Base-by-base conservation (phyloP, 1,140 invertebrate genomes). In the Drosophila lini region DNA sequence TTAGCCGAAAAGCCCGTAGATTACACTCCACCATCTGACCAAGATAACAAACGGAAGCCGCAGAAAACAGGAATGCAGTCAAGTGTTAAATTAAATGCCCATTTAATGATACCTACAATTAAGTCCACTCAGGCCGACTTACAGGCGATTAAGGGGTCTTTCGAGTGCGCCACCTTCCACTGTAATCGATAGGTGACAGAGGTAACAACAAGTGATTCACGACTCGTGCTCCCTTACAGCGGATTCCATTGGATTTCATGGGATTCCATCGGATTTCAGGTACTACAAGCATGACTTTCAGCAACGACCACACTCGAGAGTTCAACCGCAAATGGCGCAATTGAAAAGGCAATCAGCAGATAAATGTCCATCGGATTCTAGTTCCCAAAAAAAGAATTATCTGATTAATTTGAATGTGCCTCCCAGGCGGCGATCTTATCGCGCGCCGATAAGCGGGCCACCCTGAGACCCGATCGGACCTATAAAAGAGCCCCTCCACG, bases 311-410 rank as follows among this genome's bases (percentile, higher is more conserved):
- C 52, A 48, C 70, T 56, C 61, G 32, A 53, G 28, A 48, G 41
- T 31, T 47, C 13, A 31, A 31, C 10, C 22, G 16, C 47, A 34
- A 74, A 62, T 57, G 19, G 48, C 48, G 28, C 41, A 36, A 38
- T 42, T 52, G 41, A 47, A 62, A 59, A 36, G 41, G n/a, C 74
- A 81, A 78, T 81, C 59, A 81, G 55, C 53, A 60, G 68, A 74
- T 78, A 63, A 60, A 63, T 45, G 34, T 1, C 31, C 19, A 52
- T 52, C 19, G 19, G 19, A 19, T 19, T 19, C 38, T 9, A 31
- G 52, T 31, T 68, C 31, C 45, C 11, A 48, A 34, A 52, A 65
- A 68, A 50, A 64, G 34, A 41, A 65, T 25, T 40, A 41, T 62
- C 62, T 44, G 61, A 69, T 67, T 38, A 53, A 67, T 69, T 69